Evolutionary conservation across 2,888 invertebrate genomes (phyloP).

Genomic region (Neelides folsomi): DNA sequence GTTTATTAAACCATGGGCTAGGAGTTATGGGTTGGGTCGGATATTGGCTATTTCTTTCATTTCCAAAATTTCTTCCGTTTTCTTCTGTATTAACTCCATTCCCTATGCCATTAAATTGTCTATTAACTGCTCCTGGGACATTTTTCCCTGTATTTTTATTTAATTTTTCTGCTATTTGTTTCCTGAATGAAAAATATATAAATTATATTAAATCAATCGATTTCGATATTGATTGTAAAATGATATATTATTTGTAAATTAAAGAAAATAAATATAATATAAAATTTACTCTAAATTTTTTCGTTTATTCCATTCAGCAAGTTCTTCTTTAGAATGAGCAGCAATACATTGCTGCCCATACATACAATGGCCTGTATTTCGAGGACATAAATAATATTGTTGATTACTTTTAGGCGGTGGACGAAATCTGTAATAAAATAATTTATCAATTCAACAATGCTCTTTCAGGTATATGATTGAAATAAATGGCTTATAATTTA

Average conservation of each 20-base stretch:
- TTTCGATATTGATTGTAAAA: too few relatives aligned
- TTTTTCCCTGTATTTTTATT: slow-evolving; percentile 1
- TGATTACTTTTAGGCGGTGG: slow-evolving; percentile 24
- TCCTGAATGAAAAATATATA: too few relatives aligned
- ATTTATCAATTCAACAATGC: not conserved
- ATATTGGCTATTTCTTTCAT: too few relatives aligned
- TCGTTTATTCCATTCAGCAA: slow-evolving; percentile 55
- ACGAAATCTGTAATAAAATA: slow-evolving; percentile 15
- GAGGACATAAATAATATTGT: slow-evolving; percentile 25
- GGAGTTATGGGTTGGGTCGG: too few relatives aligned
- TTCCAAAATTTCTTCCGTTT: too few relatives aligned
- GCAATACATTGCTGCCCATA: slow-evolving; percentile 58
- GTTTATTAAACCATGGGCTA: too few relatives aligned
- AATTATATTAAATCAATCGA: too few relatives aligned
- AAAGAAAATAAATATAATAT: too few relatives aligned
- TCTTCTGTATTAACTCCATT: too few relatives aligned
- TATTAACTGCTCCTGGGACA: too few relatives aligned
- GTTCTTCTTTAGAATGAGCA: slow-evolving; percentile 57
- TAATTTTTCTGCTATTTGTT: slow-evolving; percentile 7
- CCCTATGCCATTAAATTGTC: too few relatives aligned
- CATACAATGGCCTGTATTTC: slow-evolving; percentile 44
- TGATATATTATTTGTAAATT: too few relatives aligned
- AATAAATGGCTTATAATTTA: not conserved
- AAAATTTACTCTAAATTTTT: not conserved
- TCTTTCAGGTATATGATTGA: not conserved